Evolutionary conservation across 1,140 invertebrate species (phyloP).

Genomic region (Zaprionus taronus): DNA sequence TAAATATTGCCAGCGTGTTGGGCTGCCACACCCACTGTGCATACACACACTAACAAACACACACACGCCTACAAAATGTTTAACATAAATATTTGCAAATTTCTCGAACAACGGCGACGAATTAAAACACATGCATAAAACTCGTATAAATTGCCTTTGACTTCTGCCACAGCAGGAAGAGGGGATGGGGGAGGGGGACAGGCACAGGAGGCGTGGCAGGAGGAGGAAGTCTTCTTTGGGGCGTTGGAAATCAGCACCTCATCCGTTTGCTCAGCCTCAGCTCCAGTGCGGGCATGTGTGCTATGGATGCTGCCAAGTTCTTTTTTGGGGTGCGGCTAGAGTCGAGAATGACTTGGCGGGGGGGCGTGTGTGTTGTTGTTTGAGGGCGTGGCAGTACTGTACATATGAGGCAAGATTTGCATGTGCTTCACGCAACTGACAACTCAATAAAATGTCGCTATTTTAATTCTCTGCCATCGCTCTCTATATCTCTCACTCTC

Average conservation of each 20-base stretch:
- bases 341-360: conserved; percentile 6
- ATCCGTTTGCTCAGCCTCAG: conserved; percentile 46
- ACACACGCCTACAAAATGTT: conserved; percentile 56
- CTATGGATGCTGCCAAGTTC: conserved; percentile 12
- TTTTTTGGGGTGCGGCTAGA: conserved; percentile 62
- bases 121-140: conserved; percentile 56
- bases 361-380: conserved; percentile 23
- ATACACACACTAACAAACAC: conserved; percentile 2
- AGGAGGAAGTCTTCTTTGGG: conserved; percentile 41
- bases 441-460: conserved; percentile 82
- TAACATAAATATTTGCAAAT: conserved; percentile 69
- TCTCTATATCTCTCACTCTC: conserved; percentile 1
- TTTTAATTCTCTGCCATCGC: conserved; percentile 57
- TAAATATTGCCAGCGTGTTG: conserved; percentile 40
- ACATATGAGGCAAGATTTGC: conserved; percentile 39
- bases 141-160: conserved; percentile 47
- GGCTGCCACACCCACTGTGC: conserved; percentile 40
- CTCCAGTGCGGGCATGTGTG: conserved; percentile 30
- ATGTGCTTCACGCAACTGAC: conserved; percentile 72
- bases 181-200: background rate
- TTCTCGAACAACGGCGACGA: conserved; percentile 51
- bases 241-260: conserved; percentile 76
- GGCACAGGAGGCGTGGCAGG: background rate
- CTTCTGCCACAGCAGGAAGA: conserved; percentile 17
- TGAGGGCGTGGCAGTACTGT: conserved; percentile 55